Conservation (phyloP, 1,140 invertebrate genomes). For the Drosophila pseudoananassae region DNA sequence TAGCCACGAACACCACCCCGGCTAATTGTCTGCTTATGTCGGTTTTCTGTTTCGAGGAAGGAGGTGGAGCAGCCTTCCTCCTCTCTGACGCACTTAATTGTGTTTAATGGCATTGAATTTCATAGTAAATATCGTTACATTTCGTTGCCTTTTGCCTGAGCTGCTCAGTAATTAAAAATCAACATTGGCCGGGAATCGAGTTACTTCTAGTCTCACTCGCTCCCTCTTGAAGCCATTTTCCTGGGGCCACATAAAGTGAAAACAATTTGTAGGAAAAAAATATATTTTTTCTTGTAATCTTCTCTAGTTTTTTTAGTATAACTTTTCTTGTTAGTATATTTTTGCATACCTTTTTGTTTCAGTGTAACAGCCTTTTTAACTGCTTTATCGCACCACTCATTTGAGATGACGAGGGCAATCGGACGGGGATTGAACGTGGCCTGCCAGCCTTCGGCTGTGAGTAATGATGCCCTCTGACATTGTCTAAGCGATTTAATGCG, state of each 20-base stretch:
- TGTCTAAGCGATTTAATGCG: slow-evolving; percentile 81
- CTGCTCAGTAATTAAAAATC: slow-evolving; percentile 52
- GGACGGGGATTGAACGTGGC: slow-evolving; percentile 16
- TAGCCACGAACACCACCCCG: slow-evolving; percentile 13
- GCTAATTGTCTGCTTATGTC: slow-evolving; percentile 61
- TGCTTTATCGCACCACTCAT: slow-evolving; percentile 43
- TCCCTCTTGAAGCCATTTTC: not conserved
- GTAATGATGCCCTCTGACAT: slow-evolving; percentile 80
- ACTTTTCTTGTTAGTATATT: not conserved
- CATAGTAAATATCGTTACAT: slow-evolving; percentile 67
- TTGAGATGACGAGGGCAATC: slow-evolving; percentile 51
- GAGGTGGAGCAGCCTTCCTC: too few relatives aligned
- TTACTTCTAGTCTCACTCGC: slow-evolving; percentile 4
- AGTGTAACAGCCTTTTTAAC: slow-evolving; percentile 7
- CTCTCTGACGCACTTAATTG: slow-evolving; percentile 58
- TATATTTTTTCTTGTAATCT: not conserved
- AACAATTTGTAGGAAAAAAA: not conserved
- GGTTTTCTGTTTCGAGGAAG: slow-evolving; percentile 17
- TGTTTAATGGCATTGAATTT: slow-evolving; percentile 76
- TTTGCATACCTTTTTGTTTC: not conserved
- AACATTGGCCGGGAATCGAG: slow-evolving; percentile 37
- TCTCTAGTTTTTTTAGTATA: too few relatives aligned
- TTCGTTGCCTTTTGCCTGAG: slow-evolving; percentile 39
- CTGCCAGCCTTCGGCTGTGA: slow-evolving; percentile 57
- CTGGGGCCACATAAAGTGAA: not conserved